Evolutionary conservation across 2,113 vertebrate species (phyloP), one percentile per base, ranked within the genome.

Genomic region (Pampusana beccarii): DNA sequence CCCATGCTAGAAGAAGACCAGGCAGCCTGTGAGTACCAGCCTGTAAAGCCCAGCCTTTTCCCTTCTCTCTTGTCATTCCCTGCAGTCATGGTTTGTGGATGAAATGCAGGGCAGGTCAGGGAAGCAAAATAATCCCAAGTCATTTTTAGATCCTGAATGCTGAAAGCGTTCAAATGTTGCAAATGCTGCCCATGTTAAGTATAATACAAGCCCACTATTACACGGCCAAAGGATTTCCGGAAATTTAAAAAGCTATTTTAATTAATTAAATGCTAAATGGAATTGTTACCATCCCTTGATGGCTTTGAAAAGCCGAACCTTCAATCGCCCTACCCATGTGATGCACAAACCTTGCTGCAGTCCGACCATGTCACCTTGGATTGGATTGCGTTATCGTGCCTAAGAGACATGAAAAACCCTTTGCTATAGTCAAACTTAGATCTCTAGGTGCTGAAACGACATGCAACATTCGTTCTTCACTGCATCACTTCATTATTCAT

Each of bases 341-440:
- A 16, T 24, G 36, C 4, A 9, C 36, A 71, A 74, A 33, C 16
- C 9, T 20, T 21, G 72, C 23, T 51, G 44, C 40, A 17, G 36
- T 7, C 18, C 0, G 0, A 9, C 14, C 26, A 1, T 5, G 15
- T 25, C 57, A 25, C 4, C 2, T 12, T 16, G 65, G 33, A 13
- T 8, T n/a, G 26, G 29, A 56, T 50, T 61, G 15, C 1, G 2
- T 15, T 65, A 31, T 17, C 15, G 0, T 8, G 4, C 48, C 44
- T 48, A 21, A 56, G 31, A 64, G 62, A 50, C 9, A 9, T 13
- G 25, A 48, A 82, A 65, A 73, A 11, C 10, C 36, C 29, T 20
- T 61, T 54, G n/a, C 15, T 79, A 2, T 10, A 33, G 77, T 31
- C 48, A 17, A 72, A 91, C 2, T 77, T 25, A 38, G 53, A 9